Base-by-base conservation (phyloP, 2,888 invertebrate species). In the Cerceris rybyensis region DNA sequence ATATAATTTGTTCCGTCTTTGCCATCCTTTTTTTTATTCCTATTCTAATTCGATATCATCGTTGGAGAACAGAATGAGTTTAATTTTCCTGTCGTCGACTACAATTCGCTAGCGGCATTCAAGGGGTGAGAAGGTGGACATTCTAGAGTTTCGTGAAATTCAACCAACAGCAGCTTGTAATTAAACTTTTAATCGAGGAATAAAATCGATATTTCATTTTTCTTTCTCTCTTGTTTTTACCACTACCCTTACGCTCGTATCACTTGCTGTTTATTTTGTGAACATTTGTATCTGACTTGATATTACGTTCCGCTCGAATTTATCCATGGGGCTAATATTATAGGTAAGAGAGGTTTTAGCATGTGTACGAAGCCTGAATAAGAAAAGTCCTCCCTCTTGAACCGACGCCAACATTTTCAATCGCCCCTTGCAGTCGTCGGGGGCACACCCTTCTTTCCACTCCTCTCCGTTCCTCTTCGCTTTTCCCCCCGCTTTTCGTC, bases 361-460 rank as follows among this genome's bases (percentile, higher is more conserved):
- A 83, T 88, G 87, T 86, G 86, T 83, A 85, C 83, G 86, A 84
- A 86, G 83, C 72, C 78, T 82, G 88, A 87, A 89, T 88, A 89
- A 87, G 87, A 84, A 82, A 80, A 79, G 82, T 59, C 66, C 66
- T 42, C 75, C 73, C 80, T 87, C 78, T 89, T 90, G 91, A 90
- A 88, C 79, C 83, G 77, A 68, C 85, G 91, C 91, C 91, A 90
- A 87, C 87, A 76, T 88, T 91, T 90, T 89, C 89, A 89, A 90
- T 90, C 89, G 89, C 81, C 86, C 85, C 87, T 88, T 88, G 82
- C 86, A 78, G 85, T 80, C 84, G 84, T 80, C 82, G 70, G 81
- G 71, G 78, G 50, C 54, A 16, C 58, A 63, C 54, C 70, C 76
- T 49, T 50, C 46, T 60, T 55, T 46, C 60, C 69, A 9, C 42